phyloP scores from a whole-genome alignment of 2,888 invertebrate genomes.

The Lutraria lutraria region DNA sequence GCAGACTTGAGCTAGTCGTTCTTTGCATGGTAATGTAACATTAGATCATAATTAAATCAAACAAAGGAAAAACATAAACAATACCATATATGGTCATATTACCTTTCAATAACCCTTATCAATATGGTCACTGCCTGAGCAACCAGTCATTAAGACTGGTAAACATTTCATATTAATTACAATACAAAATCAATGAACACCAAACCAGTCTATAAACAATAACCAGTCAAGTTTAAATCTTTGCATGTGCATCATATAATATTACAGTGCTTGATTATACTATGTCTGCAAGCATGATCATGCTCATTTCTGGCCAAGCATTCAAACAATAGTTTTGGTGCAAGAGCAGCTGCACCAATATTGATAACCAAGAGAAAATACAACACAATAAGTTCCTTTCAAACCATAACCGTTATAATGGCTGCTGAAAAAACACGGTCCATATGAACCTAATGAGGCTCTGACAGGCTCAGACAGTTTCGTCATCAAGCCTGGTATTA shows the following conservation, averaged over 20 bases:
- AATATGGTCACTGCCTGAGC: neutral
- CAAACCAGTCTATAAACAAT: neutral
- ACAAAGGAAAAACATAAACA: constrained; percentile 1
- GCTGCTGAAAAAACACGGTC: neutral
- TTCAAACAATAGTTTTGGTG: neutral
- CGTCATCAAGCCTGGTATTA: neutral
- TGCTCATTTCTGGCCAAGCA: neutral
- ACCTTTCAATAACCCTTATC: neutral
- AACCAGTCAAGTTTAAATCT: neutral
- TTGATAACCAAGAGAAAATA: neutral
- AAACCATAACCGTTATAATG: neutral
- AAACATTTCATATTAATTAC: neutral
- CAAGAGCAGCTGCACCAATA: neutral
- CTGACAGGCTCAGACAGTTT: neutral
- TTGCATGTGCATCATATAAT: constrained; percentile 8
- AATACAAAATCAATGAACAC: neutral
- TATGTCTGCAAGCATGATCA: neutral
- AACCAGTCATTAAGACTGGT: constrained; percentile 2
- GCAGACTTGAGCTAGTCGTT: neutral
- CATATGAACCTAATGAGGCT: neutral
- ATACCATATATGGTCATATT: constrained; percentile 9
- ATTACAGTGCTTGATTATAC: constrained; percentile 4
- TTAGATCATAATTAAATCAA: neutral
- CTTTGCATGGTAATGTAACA: neutral
- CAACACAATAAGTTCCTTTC: neutral